Base-by-base conservation (phyloP, 1,140 invertebrate species). In the Onthophagus taurus region DNA sequence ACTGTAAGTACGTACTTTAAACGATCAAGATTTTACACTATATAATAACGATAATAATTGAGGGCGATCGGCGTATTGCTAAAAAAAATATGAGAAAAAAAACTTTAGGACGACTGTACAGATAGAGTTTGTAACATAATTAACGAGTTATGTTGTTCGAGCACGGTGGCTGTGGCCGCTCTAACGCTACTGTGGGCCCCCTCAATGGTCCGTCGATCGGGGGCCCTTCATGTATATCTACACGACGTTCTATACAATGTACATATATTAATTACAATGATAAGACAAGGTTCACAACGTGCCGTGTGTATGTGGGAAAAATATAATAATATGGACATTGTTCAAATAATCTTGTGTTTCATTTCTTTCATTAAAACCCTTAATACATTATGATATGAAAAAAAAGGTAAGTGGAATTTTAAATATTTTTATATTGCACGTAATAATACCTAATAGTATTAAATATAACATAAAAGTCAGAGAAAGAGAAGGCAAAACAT, bases 271-370 rank as follows among this genome's bases (percentile, higher is more conserved):
- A 64, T 58, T 64, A 63, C 57, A 65, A 63, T 59, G 60, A 63
- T 79, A 81, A 80, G 78, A 79, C 76, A 78, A 81, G 78, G 78
- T 81, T 83, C 78, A 83, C 80, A 80, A 81, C 77, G 79, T 83
- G 80, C 80, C 80, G 79, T 81, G 79, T 81, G 79, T 81, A 81
- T 80, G 78, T 81, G 79, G 77, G 77, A 80, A 79, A 80, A 80
- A 81, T 80, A 81, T 80, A n/a, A n/a, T n/a, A 81, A 81, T 81
- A 81, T 81, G 78, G 77, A 83, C 78, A 83, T 81, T 83, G 79
- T 83, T 83, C 78, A 83, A 80, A 14, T 31, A 9, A 8, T 39
- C 26, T 21, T 47, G 16, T 30, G 38, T 48, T 53, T 51, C 48
- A 45, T 53, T 51, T 42, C 12, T n/a, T n/a, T n/a, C n/a, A n/a